Conservation (phyloP, 2,888 invertebrate species). For the Parnassius glacialis region DNA sequence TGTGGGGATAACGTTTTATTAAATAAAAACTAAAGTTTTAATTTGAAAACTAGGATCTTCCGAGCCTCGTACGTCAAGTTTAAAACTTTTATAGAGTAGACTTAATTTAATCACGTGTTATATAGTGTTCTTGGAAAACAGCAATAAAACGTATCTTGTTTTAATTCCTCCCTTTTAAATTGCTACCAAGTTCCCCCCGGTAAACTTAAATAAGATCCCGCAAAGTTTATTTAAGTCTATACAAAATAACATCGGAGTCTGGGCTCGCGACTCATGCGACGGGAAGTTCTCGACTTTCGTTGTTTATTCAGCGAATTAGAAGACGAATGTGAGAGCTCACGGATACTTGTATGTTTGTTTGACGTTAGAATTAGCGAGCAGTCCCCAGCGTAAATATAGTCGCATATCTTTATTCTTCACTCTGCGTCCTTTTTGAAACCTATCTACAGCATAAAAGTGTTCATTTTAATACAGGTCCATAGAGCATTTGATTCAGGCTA, state of each 20-base stretch:
- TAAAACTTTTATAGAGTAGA: slow-evolving; percentile 20
- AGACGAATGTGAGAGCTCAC: slow-evolving; percentile 43
- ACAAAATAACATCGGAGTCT: slow-evolving; percentile 46
- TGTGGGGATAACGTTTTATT: too few relatives aligned
- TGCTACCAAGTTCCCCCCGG: slow-evolving; percentile 34
- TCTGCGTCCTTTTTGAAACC: slow-evolving; percentile 5
- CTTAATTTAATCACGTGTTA: slow-evolving; percentile 26
- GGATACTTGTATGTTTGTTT: slow-evolving; percentile 58
- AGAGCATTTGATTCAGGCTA: too few relatives aligned
- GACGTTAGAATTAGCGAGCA: slow-evolving; percentile 56
- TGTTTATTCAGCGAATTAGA: slow-evolving; percentile 62
- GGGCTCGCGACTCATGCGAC: slow-evolving; percentile 42
- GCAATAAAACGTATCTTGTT: slow-evolving; percentile 25
- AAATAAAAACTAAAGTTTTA: too few relatives aligned
- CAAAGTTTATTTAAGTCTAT: slow-evolving; percentile 62
- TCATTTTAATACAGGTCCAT: too few relatives aligned
- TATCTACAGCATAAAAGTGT: neutral
- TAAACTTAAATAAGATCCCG: slow-evolving; percentile 68
- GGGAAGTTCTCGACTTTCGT: slow-evolving; percentile 44
- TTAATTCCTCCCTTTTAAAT: slow-evolving; percentile 28
- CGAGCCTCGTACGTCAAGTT: neutral
- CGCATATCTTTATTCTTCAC: slow-evolving; percentile 12
- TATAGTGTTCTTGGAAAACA: slow-evolving; percentile 20
- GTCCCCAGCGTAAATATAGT: slow-evolving; percentile 32
- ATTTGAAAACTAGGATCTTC: neutral